These are phyloP conservation scores for Chelonus insularis DNA, from an alignment of 1,140 invertebrate genomes.

Conservation along the genomic window DNA sequence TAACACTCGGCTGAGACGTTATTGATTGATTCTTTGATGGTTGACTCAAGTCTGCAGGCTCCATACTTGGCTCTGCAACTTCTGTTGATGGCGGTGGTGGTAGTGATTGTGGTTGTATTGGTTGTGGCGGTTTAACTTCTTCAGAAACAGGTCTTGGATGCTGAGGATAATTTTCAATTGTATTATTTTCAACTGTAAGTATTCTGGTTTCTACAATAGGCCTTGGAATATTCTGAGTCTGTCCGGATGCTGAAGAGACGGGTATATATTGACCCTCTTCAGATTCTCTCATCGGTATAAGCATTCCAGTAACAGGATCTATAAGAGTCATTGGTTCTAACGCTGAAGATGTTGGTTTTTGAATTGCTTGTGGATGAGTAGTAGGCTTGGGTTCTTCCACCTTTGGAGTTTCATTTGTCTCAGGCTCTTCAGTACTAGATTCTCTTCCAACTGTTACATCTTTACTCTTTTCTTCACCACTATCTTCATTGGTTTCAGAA, in stretches of 20 bases:
- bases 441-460: slow-evolving; percentile 35
- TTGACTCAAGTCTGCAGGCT: slow-evolving; percentile 30
- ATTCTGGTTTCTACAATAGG: slow-evolving; percentile 33
- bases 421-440: slow-evolving; percentile 32
- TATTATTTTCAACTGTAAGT: slow-evolving; percentile 10
- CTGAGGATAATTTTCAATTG: slow-evolving; percentile 18
- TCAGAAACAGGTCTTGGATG: neutral
- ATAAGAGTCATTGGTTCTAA: slow-evolving; percentile 68
- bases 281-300: slow-evolving; percentile 72
- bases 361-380: neutral
- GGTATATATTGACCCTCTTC: slow-evolving; percentile 75
- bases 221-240: slow-evolving; percentile 35
- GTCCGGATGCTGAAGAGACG: slow-evolving; percentile 53
- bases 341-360: slow-evolving; percentile 20
- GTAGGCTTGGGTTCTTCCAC: neutral
- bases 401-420: neutral
- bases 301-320: slow-evolving; percentile 76
- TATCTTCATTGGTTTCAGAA: slow-evolving; percentile 67
- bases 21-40: slow-evolving; percentile 18
- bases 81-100: neutral
- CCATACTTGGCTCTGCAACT: slow-evolving; percentile 22
- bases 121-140: neutral
- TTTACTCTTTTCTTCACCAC: slow-evolving; percentile 62
- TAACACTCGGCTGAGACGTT: slow-evolving; percentile 40
- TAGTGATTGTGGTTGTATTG: neutral